Base-by-base conservation (phyloP, 2,113 vertebrate species). In the Procavia capensis region DNA sequence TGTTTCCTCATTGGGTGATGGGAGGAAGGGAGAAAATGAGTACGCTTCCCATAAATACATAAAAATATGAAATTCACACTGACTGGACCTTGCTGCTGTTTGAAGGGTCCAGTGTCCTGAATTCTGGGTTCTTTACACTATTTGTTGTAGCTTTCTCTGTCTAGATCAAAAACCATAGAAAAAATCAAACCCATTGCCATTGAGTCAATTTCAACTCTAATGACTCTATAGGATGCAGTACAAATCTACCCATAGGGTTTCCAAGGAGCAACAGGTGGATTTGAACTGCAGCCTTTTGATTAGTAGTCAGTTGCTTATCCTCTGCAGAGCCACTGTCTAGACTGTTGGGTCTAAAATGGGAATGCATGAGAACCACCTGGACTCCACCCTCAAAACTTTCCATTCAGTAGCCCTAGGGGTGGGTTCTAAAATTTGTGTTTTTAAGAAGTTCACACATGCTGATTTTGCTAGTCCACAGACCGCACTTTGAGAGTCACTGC, bases 71-170 rank as follows among this genome's bases (percentile, higher is more conserved):
- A 24, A 19, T 95, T 94, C 41, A 83, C 10, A 29, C 43, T 87
- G 75, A 41, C 43, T 88, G 43, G 50, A 61, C 5, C n/a, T 13
- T 90, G 8, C 2, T 17, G 31, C 3, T 90, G 64, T 94, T 90
- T 8, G 13, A 50, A 91, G 63, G n/a, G 74, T 83, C 96, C 31
- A 86, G n/a, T 78, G 68, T 84, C 19, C 90, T 90, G 93, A 87
- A 88, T 88, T 87, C 66, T 87, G 68, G 14, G 54, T 61, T 92
- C 57, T 25, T 89, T 83, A 27, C 75, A 10, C 39, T 92, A 34
- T 75, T 64, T 54, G 75, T 82, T 75, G 24, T 45, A 95, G 72
- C 39, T 85, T 96, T 96, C 13, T 87, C 25, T 93, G 24, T 85
- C 34, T 83, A 87, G 75, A 79, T 17, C 20, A 91, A 5, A 54